Percentiles rank a stretch among this genome's conserved stretches.
These are phyloP conservation scores for Neocrepidodera transversa DNA, from an alignment of 2,888 invertebrate species.

Conservation along the genomic window DNA sequence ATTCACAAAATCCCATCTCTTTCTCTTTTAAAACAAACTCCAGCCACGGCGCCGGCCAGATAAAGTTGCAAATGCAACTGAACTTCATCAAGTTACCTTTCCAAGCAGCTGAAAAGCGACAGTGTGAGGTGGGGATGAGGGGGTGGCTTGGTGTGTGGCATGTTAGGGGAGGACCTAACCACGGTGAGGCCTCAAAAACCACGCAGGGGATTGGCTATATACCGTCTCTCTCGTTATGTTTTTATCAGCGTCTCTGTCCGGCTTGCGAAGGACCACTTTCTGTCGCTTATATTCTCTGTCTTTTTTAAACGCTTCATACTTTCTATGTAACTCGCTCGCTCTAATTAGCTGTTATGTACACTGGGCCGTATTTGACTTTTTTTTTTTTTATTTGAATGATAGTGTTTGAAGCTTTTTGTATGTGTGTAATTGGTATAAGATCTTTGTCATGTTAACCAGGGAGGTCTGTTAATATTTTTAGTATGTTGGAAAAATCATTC, in stretches of 20 bases:
- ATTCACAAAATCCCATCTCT: slow-evolving; percentile 2
- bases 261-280: slow-evolving; percentile 32
- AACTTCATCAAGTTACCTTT: slow-evolving; percentile 39
- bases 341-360: slow-evolving; percentile 36
- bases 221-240: slow-evolving; percentile 50
- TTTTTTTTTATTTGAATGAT: slow-evolving; percentile 18
- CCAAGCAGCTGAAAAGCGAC: slow-evolving; percentile 47
- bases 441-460: background rate
- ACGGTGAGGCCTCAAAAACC: slow-evolving; percentile 63
- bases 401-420: background rate
- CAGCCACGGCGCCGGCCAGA: background rate
- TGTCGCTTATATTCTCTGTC: slow-evolving; percentile 33
- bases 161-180: slow-evolving; percentile 62
- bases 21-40: background rate
- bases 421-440: slow-evolving; percentile 1
- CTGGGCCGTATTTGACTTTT: slow-evolving; percentile 40
- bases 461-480: background rate
- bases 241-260: slow-evolving; percentile 38
- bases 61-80: slow-evolving; percentile 26
- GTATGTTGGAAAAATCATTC: background rate
- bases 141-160: slow-evolving; percentile 59
- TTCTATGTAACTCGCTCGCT: slow-evolving; percentile 32
- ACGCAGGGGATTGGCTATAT: slow-evolving; percentile 61
- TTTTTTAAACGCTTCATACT: slow-evolving; percentile 14
- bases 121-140: slow-evolving; percentile 43